phyloP scores from a whole-genome alignment of 2,888 invertebrate species.

The Rambutsinella grinnellia region DNA sequence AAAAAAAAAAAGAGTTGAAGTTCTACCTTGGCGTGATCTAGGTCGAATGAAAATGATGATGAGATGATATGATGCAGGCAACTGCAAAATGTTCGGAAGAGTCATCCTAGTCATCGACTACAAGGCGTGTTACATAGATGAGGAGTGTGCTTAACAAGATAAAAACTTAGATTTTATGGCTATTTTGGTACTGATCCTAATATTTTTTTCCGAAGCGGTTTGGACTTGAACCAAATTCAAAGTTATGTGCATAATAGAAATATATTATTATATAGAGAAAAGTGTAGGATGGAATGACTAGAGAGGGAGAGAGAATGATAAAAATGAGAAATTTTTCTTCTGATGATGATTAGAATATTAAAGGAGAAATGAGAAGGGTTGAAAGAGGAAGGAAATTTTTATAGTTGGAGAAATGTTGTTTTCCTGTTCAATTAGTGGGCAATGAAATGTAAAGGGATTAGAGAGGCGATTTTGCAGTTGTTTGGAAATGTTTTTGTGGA shows the following conservation, averaged over 20 bases:
- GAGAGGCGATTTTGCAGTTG: background rate
- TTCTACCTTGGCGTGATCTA: background rate
- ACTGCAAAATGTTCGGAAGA: no score
- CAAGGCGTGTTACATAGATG: background rate
- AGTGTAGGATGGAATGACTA: background rate
- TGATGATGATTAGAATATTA: no score
- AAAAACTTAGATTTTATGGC: slow-evolving; percentile 21
- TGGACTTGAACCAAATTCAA: slow-evolving; percentile 65
- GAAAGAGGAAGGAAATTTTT: background rate
- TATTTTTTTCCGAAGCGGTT: slow-evolving; percentile 55
- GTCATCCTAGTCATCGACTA: no score
- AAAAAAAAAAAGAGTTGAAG: background rate
- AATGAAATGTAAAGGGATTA: background rate
- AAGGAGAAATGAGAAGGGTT: background rate
- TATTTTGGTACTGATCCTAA: slow-evolving; percentile 65
- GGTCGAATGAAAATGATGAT: background rate
- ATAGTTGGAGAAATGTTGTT: background rate
- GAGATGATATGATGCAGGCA: background rate
- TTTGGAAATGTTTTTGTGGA: background rate
- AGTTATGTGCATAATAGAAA: background rate
- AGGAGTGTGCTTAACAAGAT: background rate
- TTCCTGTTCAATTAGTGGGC: no score
- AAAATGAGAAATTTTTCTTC: no score
- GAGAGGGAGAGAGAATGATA: background rate
- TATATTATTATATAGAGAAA: no score